These are phyloP conservation scores for Lepus oiostolus DNA, from an alignment of 2,797 vertebrate genomes.

Conservation along the genomic window DNA sequence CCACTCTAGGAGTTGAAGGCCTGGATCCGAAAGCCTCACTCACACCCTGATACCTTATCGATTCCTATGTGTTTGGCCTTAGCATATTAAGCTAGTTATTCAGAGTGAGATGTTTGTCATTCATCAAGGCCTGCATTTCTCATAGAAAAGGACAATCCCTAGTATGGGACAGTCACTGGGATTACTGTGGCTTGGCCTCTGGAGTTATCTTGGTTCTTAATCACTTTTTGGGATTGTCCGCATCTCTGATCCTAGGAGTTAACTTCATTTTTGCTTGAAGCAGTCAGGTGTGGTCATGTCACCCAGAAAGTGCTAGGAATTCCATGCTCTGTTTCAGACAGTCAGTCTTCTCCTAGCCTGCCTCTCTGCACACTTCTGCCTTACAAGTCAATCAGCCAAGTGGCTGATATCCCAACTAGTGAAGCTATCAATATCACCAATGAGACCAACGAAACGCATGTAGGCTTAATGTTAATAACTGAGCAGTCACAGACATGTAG, in stretches of 20 bases:
- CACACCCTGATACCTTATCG: not conserved
- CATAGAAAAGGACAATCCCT: not conserved
- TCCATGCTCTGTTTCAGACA: not conserved
- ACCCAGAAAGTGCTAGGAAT: not conserved
- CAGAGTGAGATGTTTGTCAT: not conserved
- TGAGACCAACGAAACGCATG: not conserved
- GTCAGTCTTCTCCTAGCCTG: not conserved
- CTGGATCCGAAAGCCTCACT: not conserved
- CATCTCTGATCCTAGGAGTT: not conserved
- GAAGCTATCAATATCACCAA: not conserved
- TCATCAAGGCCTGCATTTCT: not conserved
- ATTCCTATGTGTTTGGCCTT: too few species aligned
- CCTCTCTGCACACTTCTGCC: not conserved
- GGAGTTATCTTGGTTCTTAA: not conserved
- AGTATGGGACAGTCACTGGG: fast-evolving
- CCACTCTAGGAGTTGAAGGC: not conserved
- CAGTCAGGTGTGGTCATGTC: not conserved
- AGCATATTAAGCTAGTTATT: not conserved
- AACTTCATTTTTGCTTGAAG: not conserved
- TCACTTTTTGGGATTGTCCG: not conserved
- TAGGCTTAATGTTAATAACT: not conserved
- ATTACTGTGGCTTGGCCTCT: not conserved
- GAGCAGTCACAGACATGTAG: not conserved
- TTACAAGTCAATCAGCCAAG: not conserved
- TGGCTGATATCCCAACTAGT: not conserved